These are phyloP conservation scores for Chloropsis cyanopogon DNA, from an alignment of 2,113 vertebrate species.

Conservation along the genomic window DNA sequence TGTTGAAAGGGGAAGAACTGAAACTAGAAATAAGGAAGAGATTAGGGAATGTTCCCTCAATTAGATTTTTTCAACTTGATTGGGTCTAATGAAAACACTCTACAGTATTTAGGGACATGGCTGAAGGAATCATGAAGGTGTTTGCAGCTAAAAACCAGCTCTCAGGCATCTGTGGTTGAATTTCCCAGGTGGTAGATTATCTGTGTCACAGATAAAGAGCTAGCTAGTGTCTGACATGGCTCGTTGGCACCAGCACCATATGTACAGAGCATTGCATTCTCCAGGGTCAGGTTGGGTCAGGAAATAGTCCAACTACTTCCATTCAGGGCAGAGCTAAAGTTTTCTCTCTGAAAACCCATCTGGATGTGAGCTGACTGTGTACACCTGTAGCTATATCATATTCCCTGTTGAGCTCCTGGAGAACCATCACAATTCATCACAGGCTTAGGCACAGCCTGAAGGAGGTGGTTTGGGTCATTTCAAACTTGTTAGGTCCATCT, in stretches of 20 bases:
- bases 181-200: neutral
- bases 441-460: neutral
- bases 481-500: neutral
- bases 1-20: neutral
- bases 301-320: neutral
- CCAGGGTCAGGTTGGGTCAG: neutral
- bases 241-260: neutral
- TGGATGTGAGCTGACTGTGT: neutral
- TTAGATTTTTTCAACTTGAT: neutral
- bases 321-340: neutral
- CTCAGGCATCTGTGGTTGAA: neutral
- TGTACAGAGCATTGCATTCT: neutral
- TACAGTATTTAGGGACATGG: neutral
- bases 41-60: neutral
- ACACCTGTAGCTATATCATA: neutral
- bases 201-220: neutral
- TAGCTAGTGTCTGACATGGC: neutral
- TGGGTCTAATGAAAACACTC: neutral
- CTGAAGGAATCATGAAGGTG: neutral
- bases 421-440: neutral
- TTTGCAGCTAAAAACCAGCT: neutral
- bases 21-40: neutral
- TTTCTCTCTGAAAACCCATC: neutral
- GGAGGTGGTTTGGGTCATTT: neutral
- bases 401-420: neutral